phyloP scores from a whole-genome alignment of 1,140 invertebrate species.

The Pteromalus puparum region DNA sequence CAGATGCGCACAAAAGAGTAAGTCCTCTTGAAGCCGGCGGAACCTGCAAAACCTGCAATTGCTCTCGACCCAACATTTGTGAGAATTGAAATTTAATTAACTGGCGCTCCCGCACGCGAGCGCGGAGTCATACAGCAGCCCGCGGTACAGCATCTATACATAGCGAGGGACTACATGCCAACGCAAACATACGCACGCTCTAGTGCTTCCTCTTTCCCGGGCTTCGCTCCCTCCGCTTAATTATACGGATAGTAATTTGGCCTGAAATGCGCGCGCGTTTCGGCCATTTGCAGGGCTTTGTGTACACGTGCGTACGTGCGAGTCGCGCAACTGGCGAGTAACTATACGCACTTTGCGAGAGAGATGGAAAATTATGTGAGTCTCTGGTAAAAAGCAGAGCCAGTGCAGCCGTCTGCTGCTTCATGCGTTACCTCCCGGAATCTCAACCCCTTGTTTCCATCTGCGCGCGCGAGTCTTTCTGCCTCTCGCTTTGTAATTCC shows the following conservation, averaged over 20 bases:
- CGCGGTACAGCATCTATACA: background rate
- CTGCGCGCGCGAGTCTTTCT: background rate
- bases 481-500: no score
- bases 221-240: conserved; percentile 1
- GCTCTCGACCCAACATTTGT: conserved; percentile 35
- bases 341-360: no score
- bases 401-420: background rate
- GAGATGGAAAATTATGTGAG: no score
- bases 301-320: no score
- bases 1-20: background rate
- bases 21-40: background rate
- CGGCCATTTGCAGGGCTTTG: background rate
- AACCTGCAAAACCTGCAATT: background rate
- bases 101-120: conserved; percentile 25
- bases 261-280: conserved; percentile 5
- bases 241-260: conserved; percentile 24
- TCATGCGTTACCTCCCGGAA: no score
- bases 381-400: no score
- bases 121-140: background rate
- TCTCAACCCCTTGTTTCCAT: background rate
- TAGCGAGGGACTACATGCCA: background rate
- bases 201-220: background rate
- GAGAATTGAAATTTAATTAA: conserved; percentile 63
- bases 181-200: conserved; percentile 53
- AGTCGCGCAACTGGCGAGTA: no score